Evolutionary conservation across 2,113 vertebrate species (phyloP), one percentile per base, ranked within the genome.

Genomic region (Austrofundulus limnaeus): DNA sequence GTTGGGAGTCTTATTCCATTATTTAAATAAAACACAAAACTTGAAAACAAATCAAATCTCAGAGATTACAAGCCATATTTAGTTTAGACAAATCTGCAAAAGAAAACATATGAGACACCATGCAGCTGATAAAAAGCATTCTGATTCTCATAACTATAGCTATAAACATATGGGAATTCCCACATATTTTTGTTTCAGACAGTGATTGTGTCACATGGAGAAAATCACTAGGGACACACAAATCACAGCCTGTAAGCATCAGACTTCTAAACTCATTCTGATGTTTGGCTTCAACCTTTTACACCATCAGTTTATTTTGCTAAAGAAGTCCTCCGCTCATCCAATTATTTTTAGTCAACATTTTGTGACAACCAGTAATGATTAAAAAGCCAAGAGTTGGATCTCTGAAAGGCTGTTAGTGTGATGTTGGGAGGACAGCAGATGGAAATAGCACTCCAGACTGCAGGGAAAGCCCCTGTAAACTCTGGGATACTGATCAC

Each of bases 381-480:
- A 65, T 75, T 15, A 61, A 51, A 68, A 72, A 72, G 80, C 83
- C 78, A 88, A 58, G 38, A 41, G 11, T 43, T 58, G 76, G 64
- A 58, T 58, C 61, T 84, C 75, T 66, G 56, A 61, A 70, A 80
- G 72, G 72, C 50, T 41, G 67, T 57, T 65, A 58, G 70, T 62
- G 66, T 75, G 79, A 66, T 72, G 85, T 54, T 49, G 45, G 70
- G 58, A 75, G 68, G 51, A 56, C 41, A 66, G 72, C 16, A 47
- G 71, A 72, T 71, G 38, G 61, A 84, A 85, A 89, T 87, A 86
- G 72, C 55, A 5, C 2, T 31, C 38, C 57, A 58, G 78, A 77
- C 76, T 14, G 23, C 50, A 61, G 89, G 89, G 87, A 90, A 90
- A 87, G 75, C 87, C 89, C 87, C 84, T 61, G 28, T 61, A 70